Evolutionary conservation across 2,797 vertebrate genomes (phyloP).

Genomic region (Lerista edwardsae): DNA sequence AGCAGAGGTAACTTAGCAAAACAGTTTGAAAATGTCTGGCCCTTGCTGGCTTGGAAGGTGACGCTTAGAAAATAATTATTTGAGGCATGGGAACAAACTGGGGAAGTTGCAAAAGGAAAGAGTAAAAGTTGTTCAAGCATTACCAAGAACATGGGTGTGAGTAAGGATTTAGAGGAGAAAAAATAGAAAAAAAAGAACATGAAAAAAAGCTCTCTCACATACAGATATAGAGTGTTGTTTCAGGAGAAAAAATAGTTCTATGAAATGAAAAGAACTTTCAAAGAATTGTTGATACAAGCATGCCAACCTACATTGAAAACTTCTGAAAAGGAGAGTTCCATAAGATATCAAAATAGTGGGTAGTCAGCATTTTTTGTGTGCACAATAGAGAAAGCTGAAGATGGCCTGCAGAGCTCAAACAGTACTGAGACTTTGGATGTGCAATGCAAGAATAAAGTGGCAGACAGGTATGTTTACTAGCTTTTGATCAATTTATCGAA

Average conservation of each 20-base stretch:
- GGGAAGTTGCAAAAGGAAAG: slow-evolving; percentile 4
- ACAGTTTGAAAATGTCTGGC: background rate
- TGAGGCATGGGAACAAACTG: background rate
- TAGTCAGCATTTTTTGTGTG: background rate
- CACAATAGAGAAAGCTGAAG: background rate
- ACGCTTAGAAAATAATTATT: background rate
- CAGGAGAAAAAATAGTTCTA: background rate
- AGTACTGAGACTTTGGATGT: background rate
- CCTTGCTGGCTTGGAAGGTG: background rate
- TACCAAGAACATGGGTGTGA: background rate
- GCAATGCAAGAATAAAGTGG: background rate
- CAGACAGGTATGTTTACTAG: background rate
- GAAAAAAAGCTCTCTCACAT: background rate
- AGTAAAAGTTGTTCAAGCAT: background rate
- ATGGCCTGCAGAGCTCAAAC: background rate
- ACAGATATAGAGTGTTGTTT: background rate
- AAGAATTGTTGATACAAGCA: slow-evolving; percentile 34
- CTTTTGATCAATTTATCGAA: background rate
- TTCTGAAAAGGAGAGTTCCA: background rate
- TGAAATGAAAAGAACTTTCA: background rate
- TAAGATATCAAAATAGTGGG: slow-evolving; percentile 14
- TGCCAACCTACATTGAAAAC: background rate
- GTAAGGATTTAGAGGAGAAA: background rate
- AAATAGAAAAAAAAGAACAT: slow-evolving; percentile 4
- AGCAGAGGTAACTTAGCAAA: background rate